These are phyloP conservation scores for Tethya wilhelma DNA, from an alignment of 37 sponge, comb jelly and placozoan genomes.

Conservation along the genomic window DNA sequence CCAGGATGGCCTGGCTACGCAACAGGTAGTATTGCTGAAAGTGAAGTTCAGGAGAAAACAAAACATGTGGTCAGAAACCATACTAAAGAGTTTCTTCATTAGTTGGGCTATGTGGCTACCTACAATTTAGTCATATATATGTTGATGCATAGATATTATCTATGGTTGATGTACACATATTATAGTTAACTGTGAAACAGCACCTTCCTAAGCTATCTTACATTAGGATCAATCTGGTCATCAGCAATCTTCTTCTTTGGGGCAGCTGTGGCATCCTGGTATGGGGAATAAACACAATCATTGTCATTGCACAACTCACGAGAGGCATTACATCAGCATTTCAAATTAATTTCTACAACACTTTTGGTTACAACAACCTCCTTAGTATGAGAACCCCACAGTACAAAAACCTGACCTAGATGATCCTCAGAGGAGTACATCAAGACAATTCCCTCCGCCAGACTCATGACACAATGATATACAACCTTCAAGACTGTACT, in stretches of 20 bases:
- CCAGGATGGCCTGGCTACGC: conserved; percentile 69
- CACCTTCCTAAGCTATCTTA: conserved; percentile 21
- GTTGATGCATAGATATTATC: no score
- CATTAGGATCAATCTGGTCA: conserved; percentile 92
- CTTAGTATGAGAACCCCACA: background rate
- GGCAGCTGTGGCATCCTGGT: background rate
- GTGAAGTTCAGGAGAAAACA: no score
- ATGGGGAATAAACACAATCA: background rate
- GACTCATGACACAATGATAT: background rate
- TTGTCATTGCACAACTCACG: no score
- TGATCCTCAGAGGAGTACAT: background rate
- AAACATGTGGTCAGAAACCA: no score
- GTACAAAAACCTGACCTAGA: background rate
- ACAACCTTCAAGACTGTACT: conserved; percentile 2
- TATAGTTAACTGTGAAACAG: background rate
- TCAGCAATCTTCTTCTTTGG: conserved; percentile 39
- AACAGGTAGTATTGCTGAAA: conserved; percentile 86
- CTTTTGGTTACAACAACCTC: background rate
- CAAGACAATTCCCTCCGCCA: background rate
- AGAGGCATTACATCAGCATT: no score
- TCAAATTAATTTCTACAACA: background rate
- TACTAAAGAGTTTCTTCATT: no score
- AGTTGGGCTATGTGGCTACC: no score
- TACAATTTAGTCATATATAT: no score
- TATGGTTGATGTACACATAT: no score